Evolutionary conservation across 2,888 invertebrate species (phyloP), one percentile per base, ranked within the genome.

Genomic region (Zootermopsis nevadensis): DNA sequence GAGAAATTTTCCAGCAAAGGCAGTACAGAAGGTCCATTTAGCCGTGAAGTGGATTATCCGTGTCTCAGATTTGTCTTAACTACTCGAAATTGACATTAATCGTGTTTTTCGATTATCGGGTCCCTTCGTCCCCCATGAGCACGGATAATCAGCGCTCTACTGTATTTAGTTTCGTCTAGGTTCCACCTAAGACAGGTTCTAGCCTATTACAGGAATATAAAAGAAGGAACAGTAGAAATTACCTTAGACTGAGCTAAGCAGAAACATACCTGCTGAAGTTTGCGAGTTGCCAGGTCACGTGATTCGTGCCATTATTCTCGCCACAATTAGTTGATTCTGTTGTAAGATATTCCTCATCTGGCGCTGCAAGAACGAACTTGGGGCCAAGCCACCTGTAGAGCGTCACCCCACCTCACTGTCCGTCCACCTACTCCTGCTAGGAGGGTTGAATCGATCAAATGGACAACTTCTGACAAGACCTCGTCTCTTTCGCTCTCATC

Each of bases 391-490:
- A 74, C 74, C 74, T 74, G 74, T 74, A 38, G 74, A 74, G 24
- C 38, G 22, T 38, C 4, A 33, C 74, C n/a, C 35, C 60, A 6
- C 60, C 12, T 60, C 60, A 6, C 60, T 60, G 74, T 38, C 42
- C 12, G 74, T 74, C 74, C 42, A 38, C 38, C 31, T 74, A 31
- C 31, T 35, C n/a, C 38, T 69, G 67, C 6, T 74, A 38, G 74
- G n/a, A 38, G 24, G 2, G 38, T 15, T 74, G 74, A 74, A 74
- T 74, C 74, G 74, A 74, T 74, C 74, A 74, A 74, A 3, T 38
- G 74, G 74, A 74, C 74, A 74, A 74, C 35, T 74, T 38, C 74
- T 38, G 69, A 33, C 69, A 69, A 69, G 69, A 69, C 69, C 69
- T n/a, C n/a, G 38, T 30, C 74, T 74, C n/a, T 74, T 15, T 38